Percentiles rank a stretch among this genome's conserved stretches.
Conservation (phyloP, 2,888 invertebrate species). For the Macrosiphum euphorbiae region DNA sequence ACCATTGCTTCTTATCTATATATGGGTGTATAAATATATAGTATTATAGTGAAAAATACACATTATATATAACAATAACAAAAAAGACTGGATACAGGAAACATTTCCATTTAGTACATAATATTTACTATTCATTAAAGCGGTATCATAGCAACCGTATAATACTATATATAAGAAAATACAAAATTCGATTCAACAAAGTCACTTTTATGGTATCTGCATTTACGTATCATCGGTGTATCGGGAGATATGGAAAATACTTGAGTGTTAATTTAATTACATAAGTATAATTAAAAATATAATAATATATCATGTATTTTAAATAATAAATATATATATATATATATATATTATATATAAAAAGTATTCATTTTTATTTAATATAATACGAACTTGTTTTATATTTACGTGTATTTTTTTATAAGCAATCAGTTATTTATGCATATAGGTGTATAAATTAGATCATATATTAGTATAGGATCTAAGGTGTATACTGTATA, state of each 20-base stretch:
- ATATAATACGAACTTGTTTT: background rate
- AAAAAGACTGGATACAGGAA: background rate
- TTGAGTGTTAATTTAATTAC: background rate
- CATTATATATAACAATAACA: background rate
- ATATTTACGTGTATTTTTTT: background rate
- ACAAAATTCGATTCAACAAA: constrained; percentile 30
- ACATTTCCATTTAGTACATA: background rate
- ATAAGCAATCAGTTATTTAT: background rate
- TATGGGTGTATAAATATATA: too few species aligned
- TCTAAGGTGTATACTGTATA: background rate
- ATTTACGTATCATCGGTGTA: background rate
- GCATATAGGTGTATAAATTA: too few species aligned
- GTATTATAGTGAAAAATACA: too few species aligned
- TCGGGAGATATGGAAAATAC: background rate
- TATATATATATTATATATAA: background rate
- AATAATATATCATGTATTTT: background rate
- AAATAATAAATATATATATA: background rate
- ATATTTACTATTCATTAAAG: background rate
- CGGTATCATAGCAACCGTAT: constrained; percentile 45
- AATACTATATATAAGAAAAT: background rate
- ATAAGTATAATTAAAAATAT: too few species aligned
- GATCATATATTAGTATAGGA: too few species aligned
- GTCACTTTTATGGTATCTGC: background rate
- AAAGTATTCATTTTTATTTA: background rate
- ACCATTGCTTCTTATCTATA: too few species aligned